These are phyloP conservation scores for Delia radicum DNA, from an alignment of 1,140 invertebrate genomes.

Conservation along the genomic window DNA sequence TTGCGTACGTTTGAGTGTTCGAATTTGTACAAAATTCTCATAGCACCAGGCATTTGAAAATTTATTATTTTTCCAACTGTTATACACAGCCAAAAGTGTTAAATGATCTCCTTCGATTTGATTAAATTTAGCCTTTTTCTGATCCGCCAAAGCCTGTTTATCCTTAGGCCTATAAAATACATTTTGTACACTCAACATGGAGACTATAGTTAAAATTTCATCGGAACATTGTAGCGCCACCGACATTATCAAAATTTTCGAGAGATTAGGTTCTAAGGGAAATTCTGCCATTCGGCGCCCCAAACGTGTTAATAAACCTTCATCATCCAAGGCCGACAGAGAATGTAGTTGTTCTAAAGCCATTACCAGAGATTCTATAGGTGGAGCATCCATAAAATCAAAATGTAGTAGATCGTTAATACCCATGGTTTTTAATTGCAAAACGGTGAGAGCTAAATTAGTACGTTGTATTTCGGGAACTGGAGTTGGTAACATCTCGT, in stretches of 20 bases:
- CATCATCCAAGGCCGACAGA: conserved; percentile 94
- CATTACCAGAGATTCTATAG: conserved; percentile 95
- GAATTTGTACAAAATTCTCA: conserved; percentile 98
- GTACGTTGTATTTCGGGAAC: conserved; percentile 99
- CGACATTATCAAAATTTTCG: conserved; percentile 99
- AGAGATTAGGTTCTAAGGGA: conserved; percentile 96
- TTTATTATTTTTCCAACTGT: conserved; percentile 99
- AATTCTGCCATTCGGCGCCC: conserved; percentile 99
- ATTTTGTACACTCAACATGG: conserved; percentile 98
- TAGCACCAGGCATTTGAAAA: conserved; percentile 99
- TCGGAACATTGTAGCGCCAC: conserved; percentile 98
- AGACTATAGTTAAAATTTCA: conserved; percentile 97
- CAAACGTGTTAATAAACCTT: conserved; percentile 90
- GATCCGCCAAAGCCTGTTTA: conserved; percentile 96
- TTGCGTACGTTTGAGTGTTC: conserved; percentile 95
- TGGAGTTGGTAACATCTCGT: conserved; percentile 98
- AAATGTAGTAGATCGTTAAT: conserved; percentile 99
- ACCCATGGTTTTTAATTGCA: conserved; percentile 98
- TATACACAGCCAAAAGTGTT: conserved; percentile 96
- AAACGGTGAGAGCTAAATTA: conserved; percentile 91
- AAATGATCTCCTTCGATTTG: conserved; percentile 98
- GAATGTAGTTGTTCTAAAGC: conserved; percentile 97
- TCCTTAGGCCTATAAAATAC: conserved; percentile 97
- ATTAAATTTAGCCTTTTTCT: conserved; percentile 99
- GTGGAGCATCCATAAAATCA: conserved; percentile 99